phyloP scores from a whole-genome alignment of 2,888 invertebrate genomes.

The Conops quadrifasciatus region DNA sequence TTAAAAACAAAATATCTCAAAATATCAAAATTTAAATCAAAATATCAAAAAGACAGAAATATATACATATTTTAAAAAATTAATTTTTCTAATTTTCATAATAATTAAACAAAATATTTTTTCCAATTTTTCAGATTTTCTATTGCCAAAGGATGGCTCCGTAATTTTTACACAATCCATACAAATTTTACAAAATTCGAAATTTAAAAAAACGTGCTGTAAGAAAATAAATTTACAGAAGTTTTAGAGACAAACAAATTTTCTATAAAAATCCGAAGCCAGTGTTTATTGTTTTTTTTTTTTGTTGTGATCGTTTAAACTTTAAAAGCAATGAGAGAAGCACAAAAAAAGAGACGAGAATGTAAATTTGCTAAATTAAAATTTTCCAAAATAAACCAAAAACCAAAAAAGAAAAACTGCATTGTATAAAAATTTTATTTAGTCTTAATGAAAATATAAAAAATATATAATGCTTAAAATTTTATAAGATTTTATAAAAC shows the following conservation, averaged over 20 bases:
- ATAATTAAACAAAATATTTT: not conserved
- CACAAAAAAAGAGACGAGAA: constrained; percentile 45
- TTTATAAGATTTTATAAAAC: no score
- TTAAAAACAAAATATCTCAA: no score
- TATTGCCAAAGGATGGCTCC: not conserved
- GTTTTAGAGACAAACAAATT: no score
- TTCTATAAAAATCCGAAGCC: no score
- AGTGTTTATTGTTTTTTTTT: no score
- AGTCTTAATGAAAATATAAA: constrained; percentile 38
- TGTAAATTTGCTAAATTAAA: constrained; percentile 45
- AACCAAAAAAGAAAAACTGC: constrained; percentile 38
- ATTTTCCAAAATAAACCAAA: constrained; percentile 36
- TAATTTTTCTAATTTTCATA: not conserved
- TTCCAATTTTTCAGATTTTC: not conserved
- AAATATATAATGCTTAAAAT: not conserved
- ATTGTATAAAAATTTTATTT: not conserved
- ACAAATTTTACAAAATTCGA: not conserved
- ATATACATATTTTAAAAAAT: not conserved
- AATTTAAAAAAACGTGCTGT: constrained; percentile 1
- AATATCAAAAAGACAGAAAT: not conserved
- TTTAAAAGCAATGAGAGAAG: not conserved
- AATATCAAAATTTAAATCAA: no score
- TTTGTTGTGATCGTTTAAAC: no score
- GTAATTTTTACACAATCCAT: not conserved
- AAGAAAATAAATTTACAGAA: no score